Base-by-base conservation (phyloP, 2,888 invertebrate species). In the Ormyrus nitidulus region DNA sequence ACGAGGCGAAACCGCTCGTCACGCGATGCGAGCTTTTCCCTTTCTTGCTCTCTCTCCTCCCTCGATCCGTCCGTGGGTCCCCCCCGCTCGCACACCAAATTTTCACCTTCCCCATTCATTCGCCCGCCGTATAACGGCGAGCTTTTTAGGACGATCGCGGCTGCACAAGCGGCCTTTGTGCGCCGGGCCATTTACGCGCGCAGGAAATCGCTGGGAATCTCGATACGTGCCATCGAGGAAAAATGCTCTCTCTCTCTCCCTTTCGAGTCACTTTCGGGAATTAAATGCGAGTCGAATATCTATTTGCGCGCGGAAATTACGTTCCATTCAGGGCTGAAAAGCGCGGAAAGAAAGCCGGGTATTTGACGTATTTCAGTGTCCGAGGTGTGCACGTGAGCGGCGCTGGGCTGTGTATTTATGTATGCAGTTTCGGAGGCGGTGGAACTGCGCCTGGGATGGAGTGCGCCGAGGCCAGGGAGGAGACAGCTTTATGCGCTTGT, bases 1-100 rank as follows among this genome's bases (percentile, higher is more conserved):
- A 62, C 59, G n/a, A 34, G 2, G 59, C 34, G 46, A 71, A 71
- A 61, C 51, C 71, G 61, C 69, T 70, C 69, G 69, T 70, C 69
- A 58, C 69, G 69, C 71, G 71, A 13, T 34, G 61, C 48, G 62
- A 7, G 44, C 46, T 62, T 34, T 4, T 10, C 11, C 56, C 34
- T 34, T 34, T 56, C 46, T 10, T 34, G 53, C 53, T 19, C 66
- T 66, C 61, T 61, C 61, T 61, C 51, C 44, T 61, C 34, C 49
- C 71, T 61, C 49, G 49, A 49, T 59, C 59, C 48, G 11, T 34
- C 51, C 53, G 9, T 51, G n/a, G 48, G n/a, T 0, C n/a, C 19
- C 19, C 19, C 19, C 19, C 10, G 13, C 6, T 2, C 6, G 49
- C 10, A 0, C 19, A 11, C 64, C 34, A 66, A 71, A 71, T 71